Evolutionary conservation across 2,888 invertebrate genomes (phyloP).

Genomic region (Cerastis rubricosa): DNA sequence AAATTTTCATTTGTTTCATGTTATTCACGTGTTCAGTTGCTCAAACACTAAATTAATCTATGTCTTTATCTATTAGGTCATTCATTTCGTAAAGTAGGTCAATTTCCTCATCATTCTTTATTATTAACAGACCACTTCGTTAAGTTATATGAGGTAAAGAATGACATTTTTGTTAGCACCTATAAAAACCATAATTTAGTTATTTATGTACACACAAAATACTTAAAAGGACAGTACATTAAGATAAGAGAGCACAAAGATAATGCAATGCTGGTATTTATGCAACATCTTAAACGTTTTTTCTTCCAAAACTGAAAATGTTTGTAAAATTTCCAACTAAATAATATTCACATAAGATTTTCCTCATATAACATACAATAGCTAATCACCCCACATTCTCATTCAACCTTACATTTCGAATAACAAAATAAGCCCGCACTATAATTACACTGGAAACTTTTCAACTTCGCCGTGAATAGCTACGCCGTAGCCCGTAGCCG

Average conservation of each 20-base stretch:
- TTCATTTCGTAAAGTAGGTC: not conserved
- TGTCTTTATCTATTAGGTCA: not conserved
- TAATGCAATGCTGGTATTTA: too few species aligned
- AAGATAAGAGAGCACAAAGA: too few species aligned
- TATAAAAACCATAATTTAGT: not conserved
- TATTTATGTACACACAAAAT: too few species aligned
- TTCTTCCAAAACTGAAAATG: not conserved
- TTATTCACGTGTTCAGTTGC: not conserved
- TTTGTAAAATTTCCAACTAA: conserved; percentile 3
- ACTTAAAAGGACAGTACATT: too few species aligned
- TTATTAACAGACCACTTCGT: not conserved
- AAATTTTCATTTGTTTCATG: not conserved
- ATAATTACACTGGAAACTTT: conserved; percentile 66
- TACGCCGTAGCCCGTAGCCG: conserved; percentile 64
- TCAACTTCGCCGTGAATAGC: conserved; percentile 60
- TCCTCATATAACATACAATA: conserved; percentile 41
- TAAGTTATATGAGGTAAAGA: not conserved
- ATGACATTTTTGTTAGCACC: not conserved
- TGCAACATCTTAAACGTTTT: not conserved
- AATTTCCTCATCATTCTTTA: not conserved
- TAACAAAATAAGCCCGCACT: conserved; percentile 59
- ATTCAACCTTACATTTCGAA: conserved; percentile 40
- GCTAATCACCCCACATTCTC: conserved; percentile 49
- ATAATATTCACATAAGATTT: conserved; percentile 37
- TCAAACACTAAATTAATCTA: not conserved